Evolutionary conservation across 2,797 vertebrate genomes (phyloP).

Genomic region (Rachycentron canadum): DNA sequence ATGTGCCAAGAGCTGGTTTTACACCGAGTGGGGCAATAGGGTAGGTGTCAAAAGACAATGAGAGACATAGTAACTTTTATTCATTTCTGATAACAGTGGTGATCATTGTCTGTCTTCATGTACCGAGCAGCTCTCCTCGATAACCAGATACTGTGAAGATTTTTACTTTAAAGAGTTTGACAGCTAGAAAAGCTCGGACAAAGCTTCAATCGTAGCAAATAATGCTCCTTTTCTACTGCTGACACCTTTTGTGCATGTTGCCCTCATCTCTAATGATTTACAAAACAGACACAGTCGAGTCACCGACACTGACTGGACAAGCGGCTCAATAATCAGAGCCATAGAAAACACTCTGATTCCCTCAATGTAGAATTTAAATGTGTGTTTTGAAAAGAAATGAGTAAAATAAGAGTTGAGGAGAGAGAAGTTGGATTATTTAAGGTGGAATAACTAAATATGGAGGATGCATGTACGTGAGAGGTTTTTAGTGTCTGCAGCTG

Average conservation of each 20-base stretch:
- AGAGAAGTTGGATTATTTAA: neutral
- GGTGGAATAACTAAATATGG: constrained; percentile 7
- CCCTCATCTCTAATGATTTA: neutral
- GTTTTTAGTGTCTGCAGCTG: neutral
- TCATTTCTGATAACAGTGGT: constrained; percentile 33
- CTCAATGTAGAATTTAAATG: neutral
- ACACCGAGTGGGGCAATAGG: constrained; percentile 93
- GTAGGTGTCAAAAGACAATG: constrained; percentile 77
- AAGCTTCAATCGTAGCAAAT: neutral
- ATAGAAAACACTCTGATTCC: neutral
- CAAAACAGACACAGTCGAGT: neutral
- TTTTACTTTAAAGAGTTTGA: neutral
- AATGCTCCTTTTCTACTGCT: neutral
- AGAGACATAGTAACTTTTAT: constrained; percentile 33
- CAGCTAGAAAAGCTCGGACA: neutral
- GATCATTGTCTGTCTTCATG: constrained; percentile 32
- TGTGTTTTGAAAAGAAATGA: neutral
- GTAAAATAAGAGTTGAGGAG: neutral
- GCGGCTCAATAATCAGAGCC: neutral
- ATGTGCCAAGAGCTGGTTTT: constrained; percentile 98
- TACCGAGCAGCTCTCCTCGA: neutral
- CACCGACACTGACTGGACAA: neutral
- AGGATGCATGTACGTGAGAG: neutral
- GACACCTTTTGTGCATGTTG: neutral
- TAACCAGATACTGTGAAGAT: neutral